Evolutionary conservation across 2,888 invertebrate species (phyloP).

Genomic region (Hololepta plana): DNA sequence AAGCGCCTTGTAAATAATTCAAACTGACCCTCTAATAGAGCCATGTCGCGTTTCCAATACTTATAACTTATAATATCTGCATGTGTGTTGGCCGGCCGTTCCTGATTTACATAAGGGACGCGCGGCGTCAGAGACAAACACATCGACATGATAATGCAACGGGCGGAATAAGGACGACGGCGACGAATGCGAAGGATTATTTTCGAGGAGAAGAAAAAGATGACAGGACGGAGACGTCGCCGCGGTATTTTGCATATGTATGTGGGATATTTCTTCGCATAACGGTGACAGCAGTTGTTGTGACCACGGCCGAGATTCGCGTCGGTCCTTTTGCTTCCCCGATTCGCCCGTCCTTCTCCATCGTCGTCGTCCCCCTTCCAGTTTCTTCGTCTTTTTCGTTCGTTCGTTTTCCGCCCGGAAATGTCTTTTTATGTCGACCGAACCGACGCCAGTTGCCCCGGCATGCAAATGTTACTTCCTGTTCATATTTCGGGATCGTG

Average conservation of each 20-base stretch:
- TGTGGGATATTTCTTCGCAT: slow-evolving; percentile 14
- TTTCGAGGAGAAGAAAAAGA: too few species aligned
- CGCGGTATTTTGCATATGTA: slow-evolving; percentile 11
- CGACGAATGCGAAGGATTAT: too few species aligned
- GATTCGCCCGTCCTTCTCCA: not conserved
- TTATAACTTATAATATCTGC: slow-evolving; percentile 20
- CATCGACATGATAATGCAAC: too few species aligned
- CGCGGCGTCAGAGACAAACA: too few species aligned
- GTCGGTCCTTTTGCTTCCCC: not conserved
- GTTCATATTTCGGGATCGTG: too few species aligned
- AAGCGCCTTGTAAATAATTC: slow-evolving; percentile 28
- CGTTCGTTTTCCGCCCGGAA: slow-evolving; percentile 11
- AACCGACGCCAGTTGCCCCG: slow-evolving; percentile 24
- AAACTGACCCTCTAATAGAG: slow-evolving; percentile 25
- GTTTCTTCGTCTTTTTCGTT: too few species aligned
- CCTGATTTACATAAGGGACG: too few species aligned
- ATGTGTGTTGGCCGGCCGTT: slow-evolving; percentile 11
- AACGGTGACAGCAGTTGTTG: slow-evolving; percentile 24
- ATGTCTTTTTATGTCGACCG: slow-evolving; percentile 26
- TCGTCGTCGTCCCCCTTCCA: not conserved
- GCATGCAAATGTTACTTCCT: slow-evolving; percentile 20
- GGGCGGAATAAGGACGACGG: too few species aligned
- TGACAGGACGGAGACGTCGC: too few species aligned
- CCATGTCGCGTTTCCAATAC: slow-evolving; percentile 20
- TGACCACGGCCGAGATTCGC: slow-evolving; percentile 12